These are phyloP conservation scores for Conus betulinus DNA, from an alignment of 1,140 invertebrate genomes.

Conservation along the genomic window DNA sequence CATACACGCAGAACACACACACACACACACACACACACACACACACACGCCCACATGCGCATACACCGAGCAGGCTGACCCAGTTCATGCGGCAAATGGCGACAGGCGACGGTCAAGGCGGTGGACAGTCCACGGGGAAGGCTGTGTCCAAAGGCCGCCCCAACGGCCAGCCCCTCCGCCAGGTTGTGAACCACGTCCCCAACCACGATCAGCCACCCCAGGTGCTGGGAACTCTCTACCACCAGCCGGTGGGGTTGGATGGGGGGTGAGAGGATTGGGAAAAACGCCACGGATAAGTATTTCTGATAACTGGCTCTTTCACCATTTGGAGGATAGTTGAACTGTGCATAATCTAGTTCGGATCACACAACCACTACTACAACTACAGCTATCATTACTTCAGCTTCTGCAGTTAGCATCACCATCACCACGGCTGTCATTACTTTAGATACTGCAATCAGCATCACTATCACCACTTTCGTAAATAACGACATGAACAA, in stretches of 20 bases:
- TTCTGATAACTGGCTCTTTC: no score
- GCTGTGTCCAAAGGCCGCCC: slow-evolving; percentile 72
- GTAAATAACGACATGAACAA: no score
- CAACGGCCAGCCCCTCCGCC: slow-evolving; percentile 75
- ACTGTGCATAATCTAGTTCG: no score
- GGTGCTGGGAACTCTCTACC: slow-evolving; percentile 14
- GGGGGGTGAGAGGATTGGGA: not conserved
- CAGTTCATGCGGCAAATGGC: slow-evolving; percentile 66
- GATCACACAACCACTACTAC: no score
- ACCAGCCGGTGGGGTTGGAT: not conserved
- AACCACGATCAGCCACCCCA: slow-evolving; percentile 74
- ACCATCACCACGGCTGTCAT: no score
- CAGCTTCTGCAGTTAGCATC: no score
- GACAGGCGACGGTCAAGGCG: slow-evolving; percentile 63
- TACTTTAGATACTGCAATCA: no score
- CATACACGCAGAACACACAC: not conserved
- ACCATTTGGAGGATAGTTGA: no score
- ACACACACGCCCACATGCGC: slow-evolving; percentile 15
- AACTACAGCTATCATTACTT: no score
- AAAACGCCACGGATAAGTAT: not conserved
- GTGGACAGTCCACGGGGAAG: slow-evolving; percentile 69
- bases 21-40: slow-evolving; percentile 32
- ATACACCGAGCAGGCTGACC: slow-evolving; percentile 40
- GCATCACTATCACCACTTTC: no score
- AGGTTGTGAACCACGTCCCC: slow-evolving; percentile 77